A percentile compares a stretch with the other conserved stretches of the same genome.
phyloP scores from a whole-genome alignment of 2,797 vertebrate species.

The Notoglanidium macrostoma region DNA sequence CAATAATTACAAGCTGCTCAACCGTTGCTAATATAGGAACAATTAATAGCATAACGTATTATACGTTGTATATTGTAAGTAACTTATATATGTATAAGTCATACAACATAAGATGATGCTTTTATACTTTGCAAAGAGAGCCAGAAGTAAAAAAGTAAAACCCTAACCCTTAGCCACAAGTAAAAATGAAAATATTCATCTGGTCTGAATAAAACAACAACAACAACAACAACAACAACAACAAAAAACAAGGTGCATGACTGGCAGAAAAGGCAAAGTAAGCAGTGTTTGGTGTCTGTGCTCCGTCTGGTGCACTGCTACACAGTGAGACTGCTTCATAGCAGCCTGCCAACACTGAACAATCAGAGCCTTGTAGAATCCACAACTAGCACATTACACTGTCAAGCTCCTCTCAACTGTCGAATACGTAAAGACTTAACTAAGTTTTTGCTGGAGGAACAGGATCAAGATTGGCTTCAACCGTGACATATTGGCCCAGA shows the following conservation, averaged over 20 bases:
- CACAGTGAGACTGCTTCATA: conserved; percentile 11
- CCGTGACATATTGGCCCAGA: background rate
- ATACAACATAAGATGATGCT: background rate
- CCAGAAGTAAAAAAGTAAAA: too few relatives aligned
- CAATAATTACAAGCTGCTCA: background rate
- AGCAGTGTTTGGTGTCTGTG: conserved; percentile 12
- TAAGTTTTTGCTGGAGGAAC: background rate
- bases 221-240: background rate
- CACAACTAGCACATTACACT: conserved; percentile 17
- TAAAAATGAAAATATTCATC: background rate
- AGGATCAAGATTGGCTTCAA: background rate
- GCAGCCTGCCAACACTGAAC: conserved; percentile 33
- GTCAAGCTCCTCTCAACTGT: conserved; percentile 20
- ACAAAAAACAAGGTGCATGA: background rate
- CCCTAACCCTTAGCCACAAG: too few relatives aligned
- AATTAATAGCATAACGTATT: background rate
- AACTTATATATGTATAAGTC: background rate
- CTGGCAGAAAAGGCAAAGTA: background rate
- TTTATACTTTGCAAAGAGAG: background rate
- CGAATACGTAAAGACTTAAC: conserved; percentile 31
- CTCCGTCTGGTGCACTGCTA: conserved; percentile 7
- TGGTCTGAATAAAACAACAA: background rate
- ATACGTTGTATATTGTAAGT: too few relatives aligned
- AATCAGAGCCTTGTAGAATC: conserved; percentile 43
- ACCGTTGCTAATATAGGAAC: background rate